Evolutionary conservation across 2,797 vertebrate species (phyloP).

Genomic region (Knipowitschia caucasica): DNA sequence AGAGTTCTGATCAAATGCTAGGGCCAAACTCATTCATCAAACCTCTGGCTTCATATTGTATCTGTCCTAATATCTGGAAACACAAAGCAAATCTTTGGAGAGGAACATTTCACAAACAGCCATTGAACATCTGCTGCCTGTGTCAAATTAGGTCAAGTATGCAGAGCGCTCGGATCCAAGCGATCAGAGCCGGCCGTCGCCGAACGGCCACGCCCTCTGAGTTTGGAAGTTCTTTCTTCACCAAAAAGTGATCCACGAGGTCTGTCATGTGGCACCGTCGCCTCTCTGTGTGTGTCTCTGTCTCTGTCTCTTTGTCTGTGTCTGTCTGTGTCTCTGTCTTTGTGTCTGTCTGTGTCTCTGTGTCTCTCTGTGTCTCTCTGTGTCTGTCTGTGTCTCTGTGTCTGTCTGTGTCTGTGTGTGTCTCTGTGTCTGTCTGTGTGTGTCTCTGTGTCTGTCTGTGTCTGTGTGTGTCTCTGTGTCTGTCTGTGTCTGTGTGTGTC

Average conservation of each 20-base stretch:
- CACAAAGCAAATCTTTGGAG: background rate
- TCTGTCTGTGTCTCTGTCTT: slow-evolving; percentile 31
- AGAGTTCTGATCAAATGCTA: no score
- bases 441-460: slow-evolving; percentile 42
- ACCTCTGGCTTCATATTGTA: background rate
- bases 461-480: no score
- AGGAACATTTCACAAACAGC: slow-evolving; percentile 9
- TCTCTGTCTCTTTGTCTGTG: slow-evolving; percentile 9
- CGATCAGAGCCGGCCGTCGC: slow-evolving; percentile 30
- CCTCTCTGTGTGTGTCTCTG: slow-evolving; percentile 8
- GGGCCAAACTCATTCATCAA: background rate
- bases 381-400: no score
- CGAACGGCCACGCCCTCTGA: slow-evolving; percentile 17
- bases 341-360: slow-evolving; percentile 50
- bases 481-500: no score
- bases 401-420: slow-evolving; percentile 45
- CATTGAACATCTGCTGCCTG: slow-evolving; percentile 44
- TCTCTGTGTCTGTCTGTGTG: no score
- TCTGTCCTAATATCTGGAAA: background rate
- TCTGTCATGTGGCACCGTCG: slow-evolving; percentile 24
- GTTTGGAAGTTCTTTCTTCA: slow-evolving; percentile 15
- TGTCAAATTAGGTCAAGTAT: slow-evolving; percentile 46
- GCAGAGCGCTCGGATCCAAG: slow-evolving; percentile 36
- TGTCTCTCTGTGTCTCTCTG: no score
- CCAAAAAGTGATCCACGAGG: slow-evolving; percentile 20